These are phyloP conservation scores for Columba janthina DNA, from an alignment of 2,113 vertebrate species.

Conservation along the genomic window DNA sequence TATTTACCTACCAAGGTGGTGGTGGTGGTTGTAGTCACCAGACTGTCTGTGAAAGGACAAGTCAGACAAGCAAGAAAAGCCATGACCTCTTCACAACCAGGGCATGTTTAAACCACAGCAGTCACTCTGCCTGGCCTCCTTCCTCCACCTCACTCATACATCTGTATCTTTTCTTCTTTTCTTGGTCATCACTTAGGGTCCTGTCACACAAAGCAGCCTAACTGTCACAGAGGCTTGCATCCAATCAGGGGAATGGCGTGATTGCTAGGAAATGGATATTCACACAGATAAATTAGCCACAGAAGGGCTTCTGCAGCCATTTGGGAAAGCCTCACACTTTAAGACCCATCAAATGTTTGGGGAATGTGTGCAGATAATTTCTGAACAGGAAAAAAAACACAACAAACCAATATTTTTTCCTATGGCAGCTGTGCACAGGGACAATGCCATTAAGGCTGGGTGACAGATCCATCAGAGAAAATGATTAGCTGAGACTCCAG, in stretches of 20 bases:
- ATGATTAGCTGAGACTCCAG: background rate
- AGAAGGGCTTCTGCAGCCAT: background rate
- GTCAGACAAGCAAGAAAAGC: background rate
- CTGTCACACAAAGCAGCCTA: background rate
- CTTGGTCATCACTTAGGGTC: background rate
- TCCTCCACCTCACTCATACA: background rate
- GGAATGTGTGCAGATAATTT: background rate
- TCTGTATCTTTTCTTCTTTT: background rate
- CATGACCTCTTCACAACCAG: background rate
- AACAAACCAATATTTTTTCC: background rate
- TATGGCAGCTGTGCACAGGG: background rate
- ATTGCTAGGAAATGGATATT: background rate
- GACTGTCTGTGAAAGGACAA: background rate
- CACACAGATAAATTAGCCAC: background rate
- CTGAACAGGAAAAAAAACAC: background rate
- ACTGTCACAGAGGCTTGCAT: background rate
- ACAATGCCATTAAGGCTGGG: background rate
- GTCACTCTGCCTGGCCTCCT: background rate
- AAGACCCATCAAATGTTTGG: background rate
- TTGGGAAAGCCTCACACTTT: background rate
- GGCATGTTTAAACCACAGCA: background rate
- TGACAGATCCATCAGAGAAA: background rate
- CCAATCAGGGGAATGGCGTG: background rate
- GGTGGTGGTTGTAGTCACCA: background rate
- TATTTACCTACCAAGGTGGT: background rate